These are phyloP conservation scores for Tetanocera ferruginea DNA, from an alignment of 2,888 invertebrate genomes.

Conservation along the genomic window DNA sequence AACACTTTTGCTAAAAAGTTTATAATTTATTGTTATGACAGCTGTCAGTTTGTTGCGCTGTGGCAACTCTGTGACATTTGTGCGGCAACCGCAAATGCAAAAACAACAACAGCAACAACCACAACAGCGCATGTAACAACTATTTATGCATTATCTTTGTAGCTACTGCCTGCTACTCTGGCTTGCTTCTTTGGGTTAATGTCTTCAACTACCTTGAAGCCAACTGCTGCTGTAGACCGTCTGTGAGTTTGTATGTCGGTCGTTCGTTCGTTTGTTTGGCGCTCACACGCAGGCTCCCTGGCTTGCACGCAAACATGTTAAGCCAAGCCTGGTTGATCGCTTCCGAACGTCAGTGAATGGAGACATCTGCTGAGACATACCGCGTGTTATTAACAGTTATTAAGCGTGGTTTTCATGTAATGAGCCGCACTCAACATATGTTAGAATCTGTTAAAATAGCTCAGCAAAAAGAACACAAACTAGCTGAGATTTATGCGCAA, in stretches of 20 bases:
- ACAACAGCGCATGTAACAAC: neutral
- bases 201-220: constrained; percentile 57
- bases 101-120: neutral
- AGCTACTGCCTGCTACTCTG: neutral
- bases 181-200: constrained; percentile 7
- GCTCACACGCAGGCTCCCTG: constrained; percentile 52
- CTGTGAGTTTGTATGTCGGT: no score
- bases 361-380: constrained; percentile 20
- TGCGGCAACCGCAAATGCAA: constrained; percentile 25
- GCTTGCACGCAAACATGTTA: constrained; percentile 19
- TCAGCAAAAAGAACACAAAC: neutral
- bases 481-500: neutral
- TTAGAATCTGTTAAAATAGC: neutral
- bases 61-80: constrained; percentile 34
- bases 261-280: constrained; percentile 6
- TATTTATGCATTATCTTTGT: constrained; percentile 5
- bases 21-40: constrained; percentile 31
- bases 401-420: constrained; percentile 33
- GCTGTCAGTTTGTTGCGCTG: constrained; percentile 18
- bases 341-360: neutral
- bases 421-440: constrained; percentile 30
- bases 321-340: neutral
- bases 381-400: constrained; percentile 32
- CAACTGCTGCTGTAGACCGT: constrained; percentile 57
- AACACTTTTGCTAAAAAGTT: constrained; percentile 28